Evolutionary conservation across 2,888 invertebrate genomes (phyloP), one percentile per base, ranked within the genome.

Genomic region (Campaea margaritaria): DNA sequence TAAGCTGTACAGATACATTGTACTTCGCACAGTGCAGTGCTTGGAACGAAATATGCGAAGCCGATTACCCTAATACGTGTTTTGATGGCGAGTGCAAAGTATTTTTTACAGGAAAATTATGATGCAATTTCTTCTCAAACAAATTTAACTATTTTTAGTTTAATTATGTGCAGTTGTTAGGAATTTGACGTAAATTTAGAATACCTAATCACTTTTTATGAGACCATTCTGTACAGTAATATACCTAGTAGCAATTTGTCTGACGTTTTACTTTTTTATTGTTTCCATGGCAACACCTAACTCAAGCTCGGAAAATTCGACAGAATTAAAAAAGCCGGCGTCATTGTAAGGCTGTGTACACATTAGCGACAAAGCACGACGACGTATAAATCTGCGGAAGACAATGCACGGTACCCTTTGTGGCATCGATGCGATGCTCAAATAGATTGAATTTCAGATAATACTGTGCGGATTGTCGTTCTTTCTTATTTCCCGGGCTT

Each of bases 361-460:
- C 86, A 88, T 85, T 87, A 88, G 83, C 84, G 85, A 89, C 89
- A 87, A 87, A 82, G 82, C 85, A 83, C 78, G 77, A 82, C 78
- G 77, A 82, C 80, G 85, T 87, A 89, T 89, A 89, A 89, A 89
- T 89, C 89, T 86, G 80, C 76, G 73, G 72, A 75, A 85, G 84
- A 91, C 91, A 91, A 91, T 87, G 78, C 85, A 70, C 75, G 86
- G 86, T 86, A 86, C 85, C 87, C 86, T 86, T 87, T 88, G 89
- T 86, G 79, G 78, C 83, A 82, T 85, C 86, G 88, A 88, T 86
- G 83, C 86, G 85, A 85, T 82, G 82, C 86, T 85, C 85, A 86
- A 88, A 88, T 87, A 90, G 88, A 89, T 90, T 87, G 89, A 87
- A 89, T 87, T 85, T 83, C 82, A 86, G 89, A 90, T 91, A 90